These are phyloP conservation scores for Callyntrura guangdongensis DNA, from an alignment of 2,888 invertebrate species.

Conservation along the genomic window DNA sequence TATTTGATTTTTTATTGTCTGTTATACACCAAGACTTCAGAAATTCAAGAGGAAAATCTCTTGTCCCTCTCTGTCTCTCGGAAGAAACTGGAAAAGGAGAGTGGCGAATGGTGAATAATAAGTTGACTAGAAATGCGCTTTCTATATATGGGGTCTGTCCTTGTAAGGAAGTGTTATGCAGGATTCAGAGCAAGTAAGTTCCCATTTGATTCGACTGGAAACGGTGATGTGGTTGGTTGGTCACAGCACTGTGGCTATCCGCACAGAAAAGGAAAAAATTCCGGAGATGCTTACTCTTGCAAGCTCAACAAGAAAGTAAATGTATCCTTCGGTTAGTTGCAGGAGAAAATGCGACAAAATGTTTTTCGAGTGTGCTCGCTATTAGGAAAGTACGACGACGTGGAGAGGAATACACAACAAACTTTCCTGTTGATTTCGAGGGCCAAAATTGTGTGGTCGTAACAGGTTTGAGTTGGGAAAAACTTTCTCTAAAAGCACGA, in stretches of 20 bases:
- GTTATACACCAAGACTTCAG: background rate
- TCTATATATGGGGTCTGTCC: background rate
- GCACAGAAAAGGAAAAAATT: background rate
- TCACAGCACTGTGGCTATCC: background rate
- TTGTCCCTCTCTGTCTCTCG: background rate
- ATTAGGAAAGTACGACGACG: background rate
- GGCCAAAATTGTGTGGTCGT: background rate
- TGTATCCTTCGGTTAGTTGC: constrained; percentile 21
- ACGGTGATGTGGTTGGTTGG: background rate
- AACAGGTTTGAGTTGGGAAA: constrained; percentile 29
- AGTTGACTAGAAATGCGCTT: background rate
- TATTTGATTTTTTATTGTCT: background rate
- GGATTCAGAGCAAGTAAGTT: background rate
- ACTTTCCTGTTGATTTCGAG: constrained; percentile 52
- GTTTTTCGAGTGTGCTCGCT: background rate
- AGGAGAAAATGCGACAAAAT: constrained; percentile 64
- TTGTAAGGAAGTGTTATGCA: background rate
- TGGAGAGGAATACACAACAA: background rate
- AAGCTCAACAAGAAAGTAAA: constrained; percentile 66
- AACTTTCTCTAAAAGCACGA: constrained; percentile 23
- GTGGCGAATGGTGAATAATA: background rate
- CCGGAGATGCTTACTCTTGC: constrained; percentile 53
- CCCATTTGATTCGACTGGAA: background rate
- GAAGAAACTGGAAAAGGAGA: background rate
- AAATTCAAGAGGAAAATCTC: background rate